Evolutionary conservation across 2,888 invertebrate species (phyloP).

Genomic region (Caenorhabditis drosophilae): DNA sequence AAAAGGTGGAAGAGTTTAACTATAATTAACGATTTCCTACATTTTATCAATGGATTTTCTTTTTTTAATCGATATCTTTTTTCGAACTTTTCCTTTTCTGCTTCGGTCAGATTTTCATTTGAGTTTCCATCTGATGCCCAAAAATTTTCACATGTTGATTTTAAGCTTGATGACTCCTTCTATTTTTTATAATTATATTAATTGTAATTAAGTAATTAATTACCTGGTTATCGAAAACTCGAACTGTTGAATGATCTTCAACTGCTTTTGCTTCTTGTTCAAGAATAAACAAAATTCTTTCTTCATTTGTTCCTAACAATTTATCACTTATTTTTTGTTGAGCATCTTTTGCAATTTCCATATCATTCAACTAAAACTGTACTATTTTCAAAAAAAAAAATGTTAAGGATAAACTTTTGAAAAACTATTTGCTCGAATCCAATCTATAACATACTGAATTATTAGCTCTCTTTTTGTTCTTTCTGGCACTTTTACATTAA

Average conservation of each 20-base stretch:
- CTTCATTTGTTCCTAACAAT: constrained; percentile 14
- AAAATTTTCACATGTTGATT: neutral
- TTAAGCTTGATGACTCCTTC: too few species aligned
- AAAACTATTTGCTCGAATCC: constrained; percentile 9
- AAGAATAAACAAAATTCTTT: constrained; percentile 19
- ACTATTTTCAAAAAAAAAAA: too few species aligned
- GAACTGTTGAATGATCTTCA: neutral
- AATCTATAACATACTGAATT: constrained; percentile 23
- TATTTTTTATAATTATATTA: too few species aligned
- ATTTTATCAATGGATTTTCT: neutral
- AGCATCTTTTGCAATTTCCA: constrained; percentile 8
- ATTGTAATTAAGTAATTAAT: too few species aligned
- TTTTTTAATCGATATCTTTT: neutral
- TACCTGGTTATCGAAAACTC: constrained; percentile 1
- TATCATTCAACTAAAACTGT: too few species aligned
- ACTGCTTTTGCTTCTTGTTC: constrained; percentile 18
- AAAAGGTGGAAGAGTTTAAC: too few species aligned
- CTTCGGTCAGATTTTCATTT: neutral
- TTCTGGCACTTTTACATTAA: constrained; percentile 19
- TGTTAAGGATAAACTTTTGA: neutral
- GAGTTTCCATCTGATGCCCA: neutral
- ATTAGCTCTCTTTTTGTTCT: constrained; percentile 25
- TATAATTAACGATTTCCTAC: too few species aligned
- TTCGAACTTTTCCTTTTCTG: constrained; percentile 2
- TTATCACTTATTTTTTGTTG: constrained; percentile 19